Evolutionary conservation across 35 echinoderm and acorn worm genomes (phyloP), one percentile per base, ranked within the genome.

Genomic region (Ophiothrix spiculata): DNA sequence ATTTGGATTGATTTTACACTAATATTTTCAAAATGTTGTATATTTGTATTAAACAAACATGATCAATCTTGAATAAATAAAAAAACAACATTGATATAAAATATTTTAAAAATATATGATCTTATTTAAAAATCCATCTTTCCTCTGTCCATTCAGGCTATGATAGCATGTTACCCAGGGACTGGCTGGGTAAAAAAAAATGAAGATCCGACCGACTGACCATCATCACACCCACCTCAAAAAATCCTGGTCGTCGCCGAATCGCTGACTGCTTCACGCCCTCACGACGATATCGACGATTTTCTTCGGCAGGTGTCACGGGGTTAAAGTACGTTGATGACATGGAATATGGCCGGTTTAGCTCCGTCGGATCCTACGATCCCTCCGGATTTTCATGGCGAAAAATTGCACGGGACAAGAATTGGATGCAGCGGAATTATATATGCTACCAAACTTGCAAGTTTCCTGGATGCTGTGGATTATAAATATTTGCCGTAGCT

Each of bases 311-410:
- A 69, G 60, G 60, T 69, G 60, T 69, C 60, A 69, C 60, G 60
- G 60, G 60, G 60, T 69, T 28, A 69, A 69, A 69, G 60, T 69
- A 69, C 60, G 60, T 69, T 69, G 60, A 69, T 69, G 60, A 69
- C 60, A 69, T 69, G 60, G 60, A 69, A 69, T 15, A 69, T 69
- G 60, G 60, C 60, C 60, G 42, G 42, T 19, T 15, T 69, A 69
- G 60, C 29, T 69, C 60, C 60, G 60, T 69, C 60, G 6, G 42
- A 49, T 49, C n/a, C 60, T 6, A 25, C 60, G 60, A 69, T 69
- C 60, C 16, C 29, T 69, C 16, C 60, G 60, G 60, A 69, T 25
- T 69, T 69, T 28, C 60, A 69, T 69, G 60, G 60, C 60, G 23
- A 69, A n/a, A 69, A 69, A 69, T 69, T 69, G 60, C 60, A 69